Base-by-base conservation (phyloP, 1,140 invertebrate species). In the Drosophila grimshawi region DNA sequence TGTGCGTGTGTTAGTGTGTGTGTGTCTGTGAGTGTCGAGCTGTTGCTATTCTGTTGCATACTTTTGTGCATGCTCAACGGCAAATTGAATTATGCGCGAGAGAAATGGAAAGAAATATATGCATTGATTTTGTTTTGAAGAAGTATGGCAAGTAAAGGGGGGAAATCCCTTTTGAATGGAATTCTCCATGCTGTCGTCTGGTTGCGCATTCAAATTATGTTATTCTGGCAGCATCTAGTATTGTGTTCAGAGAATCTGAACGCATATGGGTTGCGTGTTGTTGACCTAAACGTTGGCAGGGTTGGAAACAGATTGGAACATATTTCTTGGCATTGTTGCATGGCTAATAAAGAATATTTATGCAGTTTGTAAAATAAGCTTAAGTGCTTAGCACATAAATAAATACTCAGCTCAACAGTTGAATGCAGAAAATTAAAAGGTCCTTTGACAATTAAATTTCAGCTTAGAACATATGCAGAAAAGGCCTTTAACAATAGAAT, bases 31-130 rank as follows among this genome's bases (percentile, higher is more conserved):
- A 59, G 69, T 77, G 43, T 56, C 61, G 63, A 69, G 53, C 61
- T 80, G 80, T 73, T 64, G 69, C 75, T 66, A 80, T 88, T 89
- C 78, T 88, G 83, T 88, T 80, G 83, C 85, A 89, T 80, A 88
- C 76, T 89, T 83, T 78, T 83, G 73, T 80, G 83, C 85, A 83
- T 68, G 76, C 80, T 82, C 61, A 66, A 82, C 72, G 80, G 80
- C 69, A 88, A 88, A 88, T 88, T 88, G 85, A 88, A 89, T 88
- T 88, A 89, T 88, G 77, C 76, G 72, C 77, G 2, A 37, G 32
- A n/a, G 10, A 30, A 5, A 5, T 7, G n/a, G 19, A 8, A 32
- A 66, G 11, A 49, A 55, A 45, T 46, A 37, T 45, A 33, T 32
- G 80, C 80, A 76, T 82, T 76, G 80, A 82, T 82, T 82, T 67